A percentile compares a stretch with the other conserved stretches of the same genome.
These are phyloP conservation scores for Cinara cedri DNA, from an alignment of 2,888 invertebrate genomes.

Conservation along the genomic window DNA sequence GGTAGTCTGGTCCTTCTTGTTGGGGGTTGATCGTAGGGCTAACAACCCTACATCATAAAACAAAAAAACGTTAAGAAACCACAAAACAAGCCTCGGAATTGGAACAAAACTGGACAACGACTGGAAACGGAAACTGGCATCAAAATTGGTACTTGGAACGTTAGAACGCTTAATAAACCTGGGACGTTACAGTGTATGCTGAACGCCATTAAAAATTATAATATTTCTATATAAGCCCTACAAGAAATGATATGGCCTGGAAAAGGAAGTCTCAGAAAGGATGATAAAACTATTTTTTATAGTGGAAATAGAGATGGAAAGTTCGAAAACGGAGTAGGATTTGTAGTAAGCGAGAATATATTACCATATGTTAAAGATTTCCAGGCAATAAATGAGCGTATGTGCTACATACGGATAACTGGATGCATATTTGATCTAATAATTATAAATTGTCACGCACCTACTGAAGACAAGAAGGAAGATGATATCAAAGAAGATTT, in stretches of 20 bases:
- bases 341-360: conserved; percentile 17
- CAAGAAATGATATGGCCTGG: conserved; percentile 56
- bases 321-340: conserved; percentile 22
- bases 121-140: conserved; percentile 24
- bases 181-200: conserved; percentile 45
- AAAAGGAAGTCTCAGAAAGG: conserved; percentile 14
- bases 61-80: conserved; percentile 25
- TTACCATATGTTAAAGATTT: conserved; percentile 11
- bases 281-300: conserved; percentile 27
- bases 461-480: conserved; percentile 4
- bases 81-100: conserved; percentile 24
- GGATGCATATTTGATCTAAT: conserved; percentile 17
- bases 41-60: conserved; percentile 25
- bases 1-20: no score
- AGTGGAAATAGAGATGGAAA: conserved; percentile 16
- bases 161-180: conserved; percentile 53
- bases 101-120: conserved; percentile 28
- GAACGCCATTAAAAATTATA: conserved; percentile 53
- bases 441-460: no score
- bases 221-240: conserved; percentile 56
- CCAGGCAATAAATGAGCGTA: conserved; percentile 16
- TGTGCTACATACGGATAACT: conserved; percentile 29
- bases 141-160: conserved; percentile 56
- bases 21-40: no score
- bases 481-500: conserved; percentile 16